Percentiles rank a stretch among this genome's conserved stretches.
phyloP scores from a whole-genome alignment of 2,113 vertebrate genomes.

The Psilopsiagon aymara region DNA sequence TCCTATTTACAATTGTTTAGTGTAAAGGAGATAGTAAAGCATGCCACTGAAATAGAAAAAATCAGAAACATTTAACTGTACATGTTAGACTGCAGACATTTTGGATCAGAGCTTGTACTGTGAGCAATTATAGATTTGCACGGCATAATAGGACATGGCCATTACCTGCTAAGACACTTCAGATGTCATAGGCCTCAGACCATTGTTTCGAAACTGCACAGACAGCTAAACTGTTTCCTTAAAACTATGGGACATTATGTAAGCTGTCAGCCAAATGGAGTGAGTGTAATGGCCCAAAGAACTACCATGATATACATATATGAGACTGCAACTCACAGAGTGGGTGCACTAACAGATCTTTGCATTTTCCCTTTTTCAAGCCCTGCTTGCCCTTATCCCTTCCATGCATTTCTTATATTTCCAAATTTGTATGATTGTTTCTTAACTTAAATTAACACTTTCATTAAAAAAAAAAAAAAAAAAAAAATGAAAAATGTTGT shows the following conservation, averaged over 20 bases:
- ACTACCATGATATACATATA: too few species aligned
- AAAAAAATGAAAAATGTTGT: background rate
- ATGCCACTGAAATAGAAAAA: background rate
- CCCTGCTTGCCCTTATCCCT: background rate
- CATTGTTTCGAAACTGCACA: background rate
- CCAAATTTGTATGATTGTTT: background rate
- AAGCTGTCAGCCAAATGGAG: background rate
- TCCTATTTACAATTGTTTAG: background rate
- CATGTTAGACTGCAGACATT: background rate
- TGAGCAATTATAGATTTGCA: background rate
- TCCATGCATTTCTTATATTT: background rate
- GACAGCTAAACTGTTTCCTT: fast-evolving
- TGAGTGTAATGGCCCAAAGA: background rate
- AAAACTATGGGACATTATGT: too few species aligned
- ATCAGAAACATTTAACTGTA: background rate
- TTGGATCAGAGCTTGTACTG: background rate
- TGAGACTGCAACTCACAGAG: background rate
- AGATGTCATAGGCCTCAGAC: background rate
- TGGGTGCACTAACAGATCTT: background rate
- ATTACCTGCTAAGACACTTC: background rate
- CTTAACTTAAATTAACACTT: background rate
- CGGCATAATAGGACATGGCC: fast-evolving
- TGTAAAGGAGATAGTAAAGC: background rate
- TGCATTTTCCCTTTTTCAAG: background rate
- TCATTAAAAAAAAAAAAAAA: background rate